Conservation (phyloP, 2,113 vertebrate genomes). For the Oreotrochilus melanogaster region DNA sequence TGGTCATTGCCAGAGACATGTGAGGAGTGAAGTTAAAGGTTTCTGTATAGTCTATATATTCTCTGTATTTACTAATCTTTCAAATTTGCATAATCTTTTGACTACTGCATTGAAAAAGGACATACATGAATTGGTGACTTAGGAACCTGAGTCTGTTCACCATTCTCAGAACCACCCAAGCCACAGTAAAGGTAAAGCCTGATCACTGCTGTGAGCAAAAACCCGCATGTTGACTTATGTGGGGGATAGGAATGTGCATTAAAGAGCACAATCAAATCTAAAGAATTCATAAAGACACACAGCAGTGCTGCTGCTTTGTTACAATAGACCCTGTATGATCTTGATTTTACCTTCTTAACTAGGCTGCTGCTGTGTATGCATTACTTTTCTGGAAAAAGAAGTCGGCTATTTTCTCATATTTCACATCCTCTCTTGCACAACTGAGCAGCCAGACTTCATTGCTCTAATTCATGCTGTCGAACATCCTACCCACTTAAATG, state of each 20-base stretch:
- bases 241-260: not conserved
- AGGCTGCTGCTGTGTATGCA: accelerated
- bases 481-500: not conserved
- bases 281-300: not conserved
- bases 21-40: not conserved
- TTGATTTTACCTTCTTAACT: not conserved
- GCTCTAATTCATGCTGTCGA: not conserved
- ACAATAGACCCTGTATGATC: not conserved
- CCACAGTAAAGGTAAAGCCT: not conserved
- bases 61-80: not conserved
- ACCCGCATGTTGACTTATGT: not conserved
- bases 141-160: not conserved
- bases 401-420: not conserved
- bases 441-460: not conserved
- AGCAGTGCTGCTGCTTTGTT: not conserved
- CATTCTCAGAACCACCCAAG: not conserved
- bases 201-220: not conserved
- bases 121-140: not conserved
- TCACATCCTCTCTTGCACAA: slow-evolving; percentile 19
- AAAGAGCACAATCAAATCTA: not conserved
- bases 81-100: not conserved
- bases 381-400: slow-evolving; percentile 13
- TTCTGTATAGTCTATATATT: not conserved
- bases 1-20: not conserved
- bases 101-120: not conserved